Evolutionary conservation across 2,113 vertebrate species (phyloP), one percentile per base, ranked within the genome.

Genomic region (Cygnus atratus): DNA sequence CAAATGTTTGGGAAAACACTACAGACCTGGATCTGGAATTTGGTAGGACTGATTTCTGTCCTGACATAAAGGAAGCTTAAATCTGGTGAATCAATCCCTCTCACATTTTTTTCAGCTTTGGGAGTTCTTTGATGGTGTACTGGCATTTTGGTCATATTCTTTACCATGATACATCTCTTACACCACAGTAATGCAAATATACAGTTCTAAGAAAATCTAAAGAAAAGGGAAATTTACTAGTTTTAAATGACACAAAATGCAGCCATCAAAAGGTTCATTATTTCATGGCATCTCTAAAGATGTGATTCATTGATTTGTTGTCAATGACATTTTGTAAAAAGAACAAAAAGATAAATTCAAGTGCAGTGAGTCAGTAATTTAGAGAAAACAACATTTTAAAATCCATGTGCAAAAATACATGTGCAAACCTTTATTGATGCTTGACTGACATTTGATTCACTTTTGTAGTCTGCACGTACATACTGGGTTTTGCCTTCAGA

Each of bases 1-100:
- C 29, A 90, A 96, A 59, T 39, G 67, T 75, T 70, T 67, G 85
- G 82, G 85, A 94, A 95, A 94, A 81, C 52, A 72, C 72, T 41
- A 11, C 46, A 76, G 85, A 52, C 76, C 55, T 72, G 48, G 48
- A 95, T 88, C 57, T 95, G 82, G 72, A 95, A 91, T 90, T 87
- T 86, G 75, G 50, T 75, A 81, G 55, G 52, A n/a, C n/a, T 71
- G 87, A 89, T 91, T 94, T 95, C 71, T 83, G 50, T 37, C 58
- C 0, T 24, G 63, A 70, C 63, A 96, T 65, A 95, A 87, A 92
- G 70, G 31, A 78, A 87, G 63, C 55, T 95, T 67, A 77, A 95
- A 96, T 92, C 55, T 93, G 80, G 80, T 94, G 87, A 95, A 95
- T 83, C 75, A 77, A 93, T 67, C 37, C 31, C 20, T 68, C 52